Evolutionary conservation across 35 echinoderm and acorn worm species (phyloP).

Genomic region (Nesometra sesokonis): DNA sequence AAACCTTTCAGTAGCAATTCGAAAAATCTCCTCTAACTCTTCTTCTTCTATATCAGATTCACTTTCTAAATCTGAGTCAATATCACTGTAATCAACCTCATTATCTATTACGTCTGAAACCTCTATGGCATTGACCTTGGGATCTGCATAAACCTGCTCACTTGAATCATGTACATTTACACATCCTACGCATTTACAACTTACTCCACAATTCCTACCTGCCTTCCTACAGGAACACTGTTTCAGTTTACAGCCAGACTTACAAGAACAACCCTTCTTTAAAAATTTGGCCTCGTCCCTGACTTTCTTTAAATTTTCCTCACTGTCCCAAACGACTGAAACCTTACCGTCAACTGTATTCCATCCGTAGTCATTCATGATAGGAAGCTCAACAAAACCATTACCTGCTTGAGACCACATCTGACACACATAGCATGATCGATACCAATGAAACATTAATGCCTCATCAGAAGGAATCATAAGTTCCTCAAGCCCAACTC

Average conservation of each 20-base stretch:
- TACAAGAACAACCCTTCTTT: background rate
- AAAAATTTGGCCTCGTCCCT: background rate
- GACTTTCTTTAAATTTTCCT: background rate
- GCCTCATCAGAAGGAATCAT: slow-evolving; percentile 22
- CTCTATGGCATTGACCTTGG: too few relatives aligned
- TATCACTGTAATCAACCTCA: too few relatives aligned
- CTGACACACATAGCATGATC: background rate
- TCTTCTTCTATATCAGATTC: too few relatives aligned
- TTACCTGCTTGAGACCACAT: slow-evolving; percentile 1
- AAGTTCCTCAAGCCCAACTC: background rate
- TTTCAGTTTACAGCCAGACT: background rate
- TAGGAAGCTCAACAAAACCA: background rate
- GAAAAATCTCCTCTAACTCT: too few relatives aligned
- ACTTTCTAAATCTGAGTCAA: too few relatives aligned
- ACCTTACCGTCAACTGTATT: background rate
- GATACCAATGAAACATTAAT: background rate
- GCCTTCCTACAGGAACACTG: background rate
- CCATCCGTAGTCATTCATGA: background rate
- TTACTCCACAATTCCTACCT: background rate
- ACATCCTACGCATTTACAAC: background rate
- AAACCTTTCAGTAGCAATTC: too few relatives aligned
- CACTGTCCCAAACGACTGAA: background rate
- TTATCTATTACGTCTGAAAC: too few relatives aligned
- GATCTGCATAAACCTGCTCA: background rate
- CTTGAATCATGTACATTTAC: background rate